Conservation (phyloP, 2,797 vertebrate species). For the Catostomus latipinnis region DNA sequence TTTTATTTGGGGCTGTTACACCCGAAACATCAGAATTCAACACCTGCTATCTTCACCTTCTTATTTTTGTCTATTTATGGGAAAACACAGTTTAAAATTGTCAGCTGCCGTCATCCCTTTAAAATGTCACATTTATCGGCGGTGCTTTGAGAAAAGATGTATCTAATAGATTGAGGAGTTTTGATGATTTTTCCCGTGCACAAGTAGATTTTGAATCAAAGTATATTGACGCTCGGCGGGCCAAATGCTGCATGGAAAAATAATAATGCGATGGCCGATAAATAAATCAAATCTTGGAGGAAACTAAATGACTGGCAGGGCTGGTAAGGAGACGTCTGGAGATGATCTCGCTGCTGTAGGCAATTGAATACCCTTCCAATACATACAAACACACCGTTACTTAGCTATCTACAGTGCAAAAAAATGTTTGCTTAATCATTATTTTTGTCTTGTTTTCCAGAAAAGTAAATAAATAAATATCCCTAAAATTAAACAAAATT, state of each 20-base stretch:
- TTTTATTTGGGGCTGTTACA: conserved; percentile 22
- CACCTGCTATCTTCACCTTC: conserved; percentile 52
- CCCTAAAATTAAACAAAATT: too few species aligned
- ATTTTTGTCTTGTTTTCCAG: too few species aligned
- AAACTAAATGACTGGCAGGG: conserved; percentile 47
- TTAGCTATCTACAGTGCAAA: not conserved
- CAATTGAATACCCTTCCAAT: not conserved
- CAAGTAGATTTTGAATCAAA: conserved; percentile 65
- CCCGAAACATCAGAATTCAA: conserved; percentile 27
- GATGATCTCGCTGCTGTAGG: conserved; percentile 20
- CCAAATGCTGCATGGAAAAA: conserved; percentile 56
- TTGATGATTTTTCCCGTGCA: conserved; percentile 61
- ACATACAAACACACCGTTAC: not conserved
- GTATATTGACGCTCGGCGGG: conserved; percentile 49
- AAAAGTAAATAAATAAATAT: too few species aligned
- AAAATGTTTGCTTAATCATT: too few species aligned
- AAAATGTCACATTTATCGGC: conserved; percentile 62
- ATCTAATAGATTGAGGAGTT: conserved; percentile 55
- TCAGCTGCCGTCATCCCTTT: conserved; percentile 45
- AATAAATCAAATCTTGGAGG: conserved; percentile 55
- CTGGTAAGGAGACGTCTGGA: conserved; percentile 9
- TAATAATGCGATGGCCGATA: conserved; percentile 57
- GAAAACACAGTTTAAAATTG: conserved; percentile 53
- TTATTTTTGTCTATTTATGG: conserved; percentile 54
- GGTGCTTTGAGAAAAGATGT: conserved; percentile 57